These are phyloP conservation scores for Lophotis ruficrista DNA, from an alignment of 2,113 vertebrate species.

Conservation along the genomic window DNA sequence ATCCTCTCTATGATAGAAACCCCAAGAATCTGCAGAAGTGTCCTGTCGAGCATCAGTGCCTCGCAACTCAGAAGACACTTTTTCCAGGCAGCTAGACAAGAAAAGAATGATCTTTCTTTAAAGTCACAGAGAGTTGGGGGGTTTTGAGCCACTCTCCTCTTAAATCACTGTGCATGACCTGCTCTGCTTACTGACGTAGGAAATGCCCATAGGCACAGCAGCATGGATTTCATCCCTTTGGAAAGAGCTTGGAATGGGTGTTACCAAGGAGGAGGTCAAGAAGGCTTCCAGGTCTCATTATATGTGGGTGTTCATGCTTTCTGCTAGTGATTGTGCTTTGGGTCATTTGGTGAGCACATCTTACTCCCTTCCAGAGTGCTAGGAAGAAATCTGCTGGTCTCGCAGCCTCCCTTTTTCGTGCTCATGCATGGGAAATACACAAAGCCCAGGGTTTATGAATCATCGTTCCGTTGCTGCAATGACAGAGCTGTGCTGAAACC, in stretches of 20 bases:
- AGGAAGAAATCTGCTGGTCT: neutral
- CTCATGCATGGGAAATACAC: neutral
- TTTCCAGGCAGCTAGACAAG: neutral
- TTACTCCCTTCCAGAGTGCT: neutral
- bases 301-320: neutral
- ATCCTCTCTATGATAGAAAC: neutral
- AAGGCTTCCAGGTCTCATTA: neutral
- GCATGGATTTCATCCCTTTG: neutral
- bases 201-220: neutral
- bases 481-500: neutral
- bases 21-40: neutral
- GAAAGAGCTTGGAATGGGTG: neutral
- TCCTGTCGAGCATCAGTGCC: neutral
- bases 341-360: neutral
- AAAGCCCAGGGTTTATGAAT: neutral
- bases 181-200: neutral
- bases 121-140: neutral
- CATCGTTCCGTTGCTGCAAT: rapidly evolving
- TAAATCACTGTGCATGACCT: neutral
- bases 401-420: neutral
- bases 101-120: neutral
- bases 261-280: neutral
- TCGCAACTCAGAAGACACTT: neutral
- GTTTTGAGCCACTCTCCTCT: neutral
- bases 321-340: neutral